Evolutionary conservation across 2,113 vertebrate genomes (phyloP).

Genomic region (Uria lomvia): DNA sequence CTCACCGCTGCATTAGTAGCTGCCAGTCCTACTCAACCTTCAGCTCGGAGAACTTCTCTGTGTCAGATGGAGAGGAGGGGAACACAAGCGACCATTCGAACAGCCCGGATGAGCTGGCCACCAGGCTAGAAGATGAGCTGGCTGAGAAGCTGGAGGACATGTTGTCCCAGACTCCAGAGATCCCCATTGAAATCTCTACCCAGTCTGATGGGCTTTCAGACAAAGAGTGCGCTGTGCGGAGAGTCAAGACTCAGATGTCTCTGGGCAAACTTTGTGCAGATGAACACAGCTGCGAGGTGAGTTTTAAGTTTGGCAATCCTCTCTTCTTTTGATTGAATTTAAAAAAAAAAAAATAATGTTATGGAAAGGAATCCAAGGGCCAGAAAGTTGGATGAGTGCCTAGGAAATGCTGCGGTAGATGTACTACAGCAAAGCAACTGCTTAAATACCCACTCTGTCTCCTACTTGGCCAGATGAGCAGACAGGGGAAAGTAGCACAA

Average conservation of each 20-base stretch:
- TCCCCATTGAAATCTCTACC: conserved; percentile 96
- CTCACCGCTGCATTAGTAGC: conserved; percentile 93
- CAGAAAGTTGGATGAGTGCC: not conserved
- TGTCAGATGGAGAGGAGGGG: conserved; percentile 96
- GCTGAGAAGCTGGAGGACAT: conserved; percentile 85
- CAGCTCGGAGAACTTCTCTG: conserved; percentile 97
- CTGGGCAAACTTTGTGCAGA: conserved; percentile 93
- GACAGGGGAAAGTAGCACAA: not conserved
- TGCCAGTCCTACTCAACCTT: conserved; percentile 98
- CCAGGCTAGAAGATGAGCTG: conserved; percentile 84
- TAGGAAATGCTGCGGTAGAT: not conserved
- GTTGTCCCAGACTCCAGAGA: conserved; percentile 92
- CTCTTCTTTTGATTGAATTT: not conserved
- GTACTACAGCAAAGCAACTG: not conserved
- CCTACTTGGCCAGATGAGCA: not conserved
- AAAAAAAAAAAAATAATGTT: not conserved
- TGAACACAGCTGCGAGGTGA: conserved; percentile 91
- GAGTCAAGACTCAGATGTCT: conserved; percentile 98
- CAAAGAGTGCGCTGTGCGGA: conserved; percentile 95
- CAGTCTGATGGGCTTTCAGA: conserved; percentile 97
- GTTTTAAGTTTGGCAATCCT: not conserved
- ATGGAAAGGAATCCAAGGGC: not conserved
- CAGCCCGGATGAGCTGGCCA: conserved; percentile 85
- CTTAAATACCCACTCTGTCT: not conserved
- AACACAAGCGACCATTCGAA: conserved; percentile 97